Percentiles rank a stretch among this genome's conserved stretches.
These are phyloP conservation scores for Druon quercuslanigerum DNA, from an alignment of 1,140 invertebrate species.

Conservation along the genomic window DNA sequence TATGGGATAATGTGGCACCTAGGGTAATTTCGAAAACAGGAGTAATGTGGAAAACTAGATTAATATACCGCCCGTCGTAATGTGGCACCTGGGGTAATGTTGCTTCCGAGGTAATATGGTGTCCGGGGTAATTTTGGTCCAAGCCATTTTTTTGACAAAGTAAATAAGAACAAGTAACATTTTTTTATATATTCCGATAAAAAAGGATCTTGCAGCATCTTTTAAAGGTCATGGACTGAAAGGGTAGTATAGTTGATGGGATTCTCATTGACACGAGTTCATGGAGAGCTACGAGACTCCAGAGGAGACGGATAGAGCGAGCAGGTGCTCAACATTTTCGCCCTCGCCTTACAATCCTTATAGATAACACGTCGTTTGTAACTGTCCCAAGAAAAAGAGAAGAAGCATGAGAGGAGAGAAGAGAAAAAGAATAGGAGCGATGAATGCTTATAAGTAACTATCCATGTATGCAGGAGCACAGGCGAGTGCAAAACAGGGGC, in stretches of 20 bases:
- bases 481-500: neutral
- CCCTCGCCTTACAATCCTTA: conserved; percentile 66
- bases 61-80: too few relatives aligned
- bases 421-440: conserved; percentile 38
- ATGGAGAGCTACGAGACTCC: conserved; percentile 51
- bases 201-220: neutral
- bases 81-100: too few relatives aligned
- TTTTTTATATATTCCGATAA: too few relatives aligned
- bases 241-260: conserved; percentile 58
- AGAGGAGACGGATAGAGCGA: conserved; percentile 53
- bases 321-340: conserved; percentile 69
- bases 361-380: conserved; percentile 72
- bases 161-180: too few relatives aligned
- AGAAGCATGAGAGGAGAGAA: conserved; percentile 48
- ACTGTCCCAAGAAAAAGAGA: conserved; percentile 62
- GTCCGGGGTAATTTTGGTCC: too few relatives aligned
- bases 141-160: too few relatives aligned
- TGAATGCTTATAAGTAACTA: conserved; percentile 39
- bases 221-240: neutral
- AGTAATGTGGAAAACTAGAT: too few relatives aligned
- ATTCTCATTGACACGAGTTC: conserved; percentile 66
- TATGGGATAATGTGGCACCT: too few relatives aligned
- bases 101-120: too few relatives aligned
- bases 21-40: too few relatives aligned
- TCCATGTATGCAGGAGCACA: conserved; percentile 44